phyloP scores from a whole-genome alignment of 2,797 vertebrate species.

The Neosalanx taihuensis region DNA sequence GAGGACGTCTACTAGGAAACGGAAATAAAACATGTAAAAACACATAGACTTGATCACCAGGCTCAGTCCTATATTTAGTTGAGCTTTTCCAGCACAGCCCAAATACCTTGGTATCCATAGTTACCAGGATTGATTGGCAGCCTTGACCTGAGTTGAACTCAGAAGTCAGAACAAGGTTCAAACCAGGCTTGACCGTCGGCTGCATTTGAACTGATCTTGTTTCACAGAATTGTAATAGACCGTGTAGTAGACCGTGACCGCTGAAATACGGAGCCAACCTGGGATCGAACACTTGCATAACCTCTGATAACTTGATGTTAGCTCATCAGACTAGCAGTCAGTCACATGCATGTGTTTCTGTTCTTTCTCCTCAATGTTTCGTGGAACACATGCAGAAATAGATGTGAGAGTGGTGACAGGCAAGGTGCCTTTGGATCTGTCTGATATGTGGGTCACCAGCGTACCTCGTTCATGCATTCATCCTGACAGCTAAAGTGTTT shows the following conservation, averaged over 20 bases:
- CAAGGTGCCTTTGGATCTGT: neutral
- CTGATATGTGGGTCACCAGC: too few relatives aligned
- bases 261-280: neutral
- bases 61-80: neutral
- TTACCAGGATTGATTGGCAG: neutral
- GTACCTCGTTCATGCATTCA: neutral
- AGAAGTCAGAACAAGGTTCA: neutral
- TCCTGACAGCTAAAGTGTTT: neutral
- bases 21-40: too few relatives aligned
- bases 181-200: neutral
- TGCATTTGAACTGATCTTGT: neutral
- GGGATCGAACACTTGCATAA: neutral
- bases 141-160: conserved; percentile 6
- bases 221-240: neutral
- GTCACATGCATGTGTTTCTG: neutral
- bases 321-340: neutral
- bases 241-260: neutral
- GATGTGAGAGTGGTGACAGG: neutral
- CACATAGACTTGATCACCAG: too few relatives aligned
- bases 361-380: neutral
- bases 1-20: too few relatives aligned
- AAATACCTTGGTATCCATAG: neutral
- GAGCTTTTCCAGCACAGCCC: neutral
- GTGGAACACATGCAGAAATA: neutral
- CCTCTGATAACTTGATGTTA: neutral